Conservation (phyloP, 2,888 invertebrate species). For the Mimumesa dahlbomi region DNA sequence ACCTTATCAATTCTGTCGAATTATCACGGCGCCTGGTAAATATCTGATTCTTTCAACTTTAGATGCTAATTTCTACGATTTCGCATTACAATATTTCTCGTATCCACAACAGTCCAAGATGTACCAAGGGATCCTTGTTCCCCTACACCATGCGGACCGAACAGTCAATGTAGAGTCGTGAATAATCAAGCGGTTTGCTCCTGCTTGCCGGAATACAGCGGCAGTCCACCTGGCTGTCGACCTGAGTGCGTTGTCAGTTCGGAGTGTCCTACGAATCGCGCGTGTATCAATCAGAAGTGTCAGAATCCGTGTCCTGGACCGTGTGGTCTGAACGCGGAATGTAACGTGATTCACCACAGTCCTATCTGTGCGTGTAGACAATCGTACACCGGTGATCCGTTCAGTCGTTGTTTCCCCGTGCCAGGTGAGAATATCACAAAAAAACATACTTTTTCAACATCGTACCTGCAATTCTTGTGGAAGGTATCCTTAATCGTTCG, state of each 20-base stretch:
- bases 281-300: constrained; percentile 90
- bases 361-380: constrained; percentile 84
- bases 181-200: constrained; percentile 85
- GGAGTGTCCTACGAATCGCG: constrained; percentile 88
- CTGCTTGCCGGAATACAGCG: constrained; percentile 85
- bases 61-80: no score
- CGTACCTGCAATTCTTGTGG: neutral
- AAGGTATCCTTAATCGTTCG: neutral
- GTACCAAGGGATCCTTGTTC: constrained; percentile 83
- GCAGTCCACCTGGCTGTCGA: constrained; percentile 87
- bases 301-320: constrained; percentile 90
- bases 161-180: constrained; percentile 86
- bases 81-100: no score
- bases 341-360: constrained; percentile 89
- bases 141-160: constrained; percentile 86
- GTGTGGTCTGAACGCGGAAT: constrained; percentile 88
- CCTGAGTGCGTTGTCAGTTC: constrained; percentile 88
- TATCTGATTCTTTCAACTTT: no score
- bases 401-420: constrained; percentile 71
- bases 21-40: constrained; percentile 15
- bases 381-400: constrained; percentile 80
- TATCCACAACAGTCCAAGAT: constrained; percentile 1
- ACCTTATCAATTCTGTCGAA: constrained; percentile 85
- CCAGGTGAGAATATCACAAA: constrained; percentile 80
- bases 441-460: neutral